Evolutionary conservation across 1,140 invertebrate genomes (phyloP), one percentile per base, ranked within the genome.

Genomic region (Medauroidea extradentata): DNA sequence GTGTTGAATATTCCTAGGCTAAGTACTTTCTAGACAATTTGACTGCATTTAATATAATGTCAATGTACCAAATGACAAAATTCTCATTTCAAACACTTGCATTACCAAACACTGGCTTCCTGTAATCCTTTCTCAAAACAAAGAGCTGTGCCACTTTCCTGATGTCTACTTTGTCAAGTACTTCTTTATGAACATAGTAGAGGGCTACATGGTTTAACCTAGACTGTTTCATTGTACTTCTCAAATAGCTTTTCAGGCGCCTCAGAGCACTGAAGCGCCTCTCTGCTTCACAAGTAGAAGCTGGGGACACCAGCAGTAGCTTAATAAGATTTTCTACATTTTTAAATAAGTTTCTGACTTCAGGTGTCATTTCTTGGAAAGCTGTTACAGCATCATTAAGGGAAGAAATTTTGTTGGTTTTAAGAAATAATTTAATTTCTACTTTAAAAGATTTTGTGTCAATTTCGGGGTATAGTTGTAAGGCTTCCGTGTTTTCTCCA

Each of bases 191-290:
- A 13, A 53, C 16, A 44, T 65, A 57, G 25, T 60, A 54, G 16
- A 65, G 49, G n/a, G 57, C 57, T 25, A 63, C 19, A 48, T 57
- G 43, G 48, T 65, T 65, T 0, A 65, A 39, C n/a, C 61, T 48
- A 53, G 60, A 23, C 53, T 63, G 60, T 16, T 25, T 3, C 57
- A 64, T 64, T 29, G 60, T 64, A 23, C 57, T 62, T 44, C 60
- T 42, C 38, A 64, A 25, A 48, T 62, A 65, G 5, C 49, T n/a
- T 60, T 65, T 64, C 1, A 64, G 14, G 39, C 57, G 52, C 13
- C 56, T 55, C 2, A 64, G 42, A 3, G 53, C 41, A 38, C 56
- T 59, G 57, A 64, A 59, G 24, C 50, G 54, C 16, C 63, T 59
- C 18, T 62, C 57, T 23, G 60, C 60, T 1, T 60, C 57, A 24